Percentiles rank a stretch among this genome's conserved stretches.
phyloP scores from a whole-genome alignment of 2,113 vertebrate genomes.

The Ictidomys tridecemlineatus region DNA sequence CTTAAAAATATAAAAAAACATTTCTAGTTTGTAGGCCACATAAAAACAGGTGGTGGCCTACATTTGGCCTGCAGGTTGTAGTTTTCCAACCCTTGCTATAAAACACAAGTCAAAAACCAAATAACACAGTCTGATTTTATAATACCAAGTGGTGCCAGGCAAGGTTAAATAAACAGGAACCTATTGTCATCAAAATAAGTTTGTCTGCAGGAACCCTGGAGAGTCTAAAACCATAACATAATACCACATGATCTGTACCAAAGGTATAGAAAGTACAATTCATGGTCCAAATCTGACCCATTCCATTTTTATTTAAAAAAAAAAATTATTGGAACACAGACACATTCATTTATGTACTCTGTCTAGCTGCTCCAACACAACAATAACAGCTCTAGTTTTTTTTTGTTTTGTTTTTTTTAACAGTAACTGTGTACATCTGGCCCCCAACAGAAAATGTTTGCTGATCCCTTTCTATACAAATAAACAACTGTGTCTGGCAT shows the following conservation, averaged over 20 bases:
- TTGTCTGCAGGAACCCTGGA: background rate
- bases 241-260: background rate
- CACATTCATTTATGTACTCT: background rate
- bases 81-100: background rate
- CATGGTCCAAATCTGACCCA: background rate
- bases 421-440: background rate
- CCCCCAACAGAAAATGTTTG: background rate
- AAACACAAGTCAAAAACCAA: background rate
- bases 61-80: background rate
- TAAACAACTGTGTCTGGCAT: background rate
- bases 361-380: background rate
- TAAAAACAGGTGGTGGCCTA: background rate
- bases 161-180: constrained; percentile 38
- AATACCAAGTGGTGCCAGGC: background rate
- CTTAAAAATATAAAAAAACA: constrained; percentile 56
- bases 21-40: background rate
- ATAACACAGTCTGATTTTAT: background rate
- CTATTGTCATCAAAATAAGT: background rate
- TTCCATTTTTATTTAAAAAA: background rate
- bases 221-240: constrained; percentile 23
- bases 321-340: background rate
- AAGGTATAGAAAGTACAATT: background rate
- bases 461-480: background rate
- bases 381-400: background rate
- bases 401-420: too few species aligned